Evolutionary conservation across 2,797 vertebrate genomes (phyloP), one percentile per base, ranked within the genome.

Genomic region (Arctocebus calabarensis): DNA sequence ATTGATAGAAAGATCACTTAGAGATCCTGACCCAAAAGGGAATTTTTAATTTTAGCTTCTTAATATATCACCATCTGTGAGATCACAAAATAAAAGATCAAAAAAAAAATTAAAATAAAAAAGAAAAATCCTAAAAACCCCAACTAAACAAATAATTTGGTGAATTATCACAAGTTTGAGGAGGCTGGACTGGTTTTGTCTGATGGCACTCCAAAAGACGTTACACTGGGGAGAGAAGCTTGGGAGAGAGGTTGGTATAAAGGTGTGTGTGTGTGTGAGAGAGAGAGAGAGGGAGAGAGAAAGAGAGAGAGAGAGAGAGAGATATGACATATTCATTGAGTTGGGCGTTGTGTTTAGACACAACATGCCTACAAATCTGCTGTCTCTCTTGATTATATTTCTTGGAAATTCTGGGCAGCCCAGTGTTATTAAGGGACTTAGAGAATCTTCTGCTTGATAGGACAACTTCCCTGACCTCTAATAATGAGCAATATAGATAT

Each of bases 361-460:
- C 12, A 71, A n/a, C 29, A 82, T 19, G 22, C 17, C 40, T 13
- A 48, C 5, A 59, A 57, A 7, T 71, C 22, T 59, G 22, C 0
- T 77, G 12, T 48, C 20, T 40, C 7, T 64, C 52, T 74, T 78
- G 37, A 71, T 5, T 61, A 25, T 7, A 20, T 57, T 75, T 37
- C 20, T 75, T 29, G 17, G 19, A 32, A 59, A 48, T 90, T 87
- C 27, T 45, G 10, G 23, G 17, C 16, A 77, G 22, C 6, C 0
- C 5, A 59, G 52, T 81, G 71, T 2, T 82, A 29, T 5, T 61
- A 8, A 27, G 1, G 32, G 6, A 3, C 23, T 57, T 27, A 32
- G 6, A 70, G 43, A 52, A 1, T 40, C 4, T n/a, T 86, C 22
- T 1, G 1, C 5, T 43, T 2, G 0, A 11, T 6, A 73, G 32